phyloP scores from a whole-genome alignment of 2,113 vertebrate species.

The Chrysemys picta region DNA sequence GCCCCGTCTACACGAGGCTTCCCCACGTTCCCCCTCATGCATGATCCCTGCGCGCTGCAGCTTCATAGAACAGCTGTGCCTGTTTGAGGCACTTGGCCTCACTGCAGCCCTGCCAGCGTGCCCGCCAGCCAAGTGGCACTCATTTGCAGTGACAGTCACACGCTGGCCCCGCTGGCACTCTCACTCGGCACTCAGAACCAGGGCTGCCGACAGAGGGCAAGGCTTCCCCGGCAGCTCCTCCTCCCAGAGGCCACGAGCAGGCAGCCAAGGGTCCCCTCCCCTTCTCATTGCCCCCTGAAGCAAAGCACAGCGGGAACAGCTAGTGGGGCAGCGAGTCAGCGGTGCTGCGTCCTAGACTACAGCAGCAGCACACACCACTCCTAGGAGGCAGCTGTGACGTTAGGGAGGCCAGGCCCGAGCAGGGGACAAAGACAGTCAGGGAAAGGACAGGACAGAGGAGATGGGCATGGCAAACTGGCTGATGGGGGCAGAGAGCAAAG shows the following conservation, averaged over 20 bases:
- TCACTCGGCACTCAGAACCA: background rate
- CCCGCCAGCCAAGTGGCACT: background rate
- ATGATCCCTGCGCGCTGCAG: background rate
- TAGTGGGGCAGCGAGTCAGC: too few relatives aligned
- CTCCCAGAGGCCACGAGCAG: background rate
- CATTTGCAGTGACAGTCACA: background rate
- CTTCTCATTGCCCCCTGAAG: background rate
- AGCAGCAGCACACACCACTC: too few relatives aligned
- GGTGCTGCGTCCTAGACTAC: too few relatives aligned
- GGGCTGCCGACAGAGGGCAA: background rate
- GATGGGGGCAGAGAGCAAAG: background rate
- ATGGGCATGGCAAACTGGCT: background rate
- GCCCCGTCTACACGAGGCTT: background rate
- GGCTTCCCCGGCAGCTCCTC: background rate
- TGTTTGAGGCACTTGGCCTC: background rate
- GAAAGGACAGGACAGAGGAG: background rate
- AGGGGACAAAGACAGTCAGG: background rate
- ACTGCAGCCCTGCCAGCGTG: background rate
- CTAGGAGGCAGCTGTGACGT: background rate
- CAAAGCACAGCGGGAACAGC: background rate
- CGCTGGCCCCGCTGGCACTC: background rate
- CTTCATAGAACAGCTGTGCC: background rate
- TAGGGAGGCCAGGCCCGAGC: too few relatives aligned
- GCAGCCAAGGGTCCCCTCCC: background rate
- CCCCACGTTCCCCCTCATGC: background rate